phyloP scores from a whole-genome alignment of 2,113 vertebrate species.

The Calyptommatus sinebrachiatus region DNA sequence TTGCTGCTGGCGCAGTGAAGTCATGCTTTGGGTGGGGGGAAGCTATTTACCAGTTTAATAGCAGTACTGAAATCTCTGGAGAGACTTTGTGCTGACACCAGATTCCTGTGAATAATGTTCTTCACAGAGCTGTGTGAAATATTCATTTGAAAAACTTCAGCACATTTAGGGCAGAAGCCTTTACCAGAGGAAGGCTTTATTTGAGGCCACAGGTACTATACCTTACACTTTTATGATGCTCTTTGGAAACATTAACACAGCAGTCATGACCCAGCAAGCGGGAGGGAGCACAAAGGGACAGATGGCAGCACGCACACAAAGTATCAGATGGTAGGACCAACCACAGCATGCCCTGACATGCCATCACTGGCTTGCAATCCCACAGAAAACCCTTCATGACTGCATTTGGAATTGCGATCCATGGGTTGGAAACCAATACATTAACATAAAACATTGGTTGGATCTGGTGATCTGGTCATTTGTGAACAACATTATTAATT shows the following conservation, averaged over 20 bases:
- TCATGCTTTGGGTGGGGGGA: slow-evolving; percentile 66
- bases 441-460: neutral
- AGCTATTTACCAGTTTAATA: slow-evolving; percentile 57
- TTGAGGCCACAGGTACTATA: neutral
- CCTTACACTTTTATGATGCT: neutral
- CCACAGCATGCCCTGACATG: too few relatives aligned
- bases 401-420: too few relatives aligned
- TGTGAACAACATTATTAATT: too few relatives aligned
- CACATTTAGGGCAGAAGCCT: neutral
- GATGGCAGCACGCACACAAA: too few relatives aligned
- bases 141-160: neutral
- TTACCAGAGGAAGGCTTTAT: neutral
- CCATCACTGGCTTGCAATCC: too few relatives aligned
- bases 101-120: neutral
- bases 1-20: slow-evolving; percentile 61
- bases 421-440: too few relatives aligned
- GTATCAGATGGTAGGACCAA: too few relatives aligned
- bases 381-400: too few relatives aligned
- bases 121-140: rapidly evolving
- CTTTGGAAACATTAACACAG: neutral
- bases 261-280: neutral
- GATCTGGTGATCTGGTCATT: neutral
- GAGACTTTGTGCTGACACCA: slow-evolving; percentile 30
- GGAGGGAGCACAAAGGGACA: neutral
- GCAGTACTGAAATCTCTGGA: slow-evolving; percentile 56